A percentile compares a stretch with the other conserved stretches of the same genome.
These are phyloP conservation scores for Pteria penguin DNA, from an alignment of 2,888 invertebrate genomes.

Conservation along the genomic window DNA sequence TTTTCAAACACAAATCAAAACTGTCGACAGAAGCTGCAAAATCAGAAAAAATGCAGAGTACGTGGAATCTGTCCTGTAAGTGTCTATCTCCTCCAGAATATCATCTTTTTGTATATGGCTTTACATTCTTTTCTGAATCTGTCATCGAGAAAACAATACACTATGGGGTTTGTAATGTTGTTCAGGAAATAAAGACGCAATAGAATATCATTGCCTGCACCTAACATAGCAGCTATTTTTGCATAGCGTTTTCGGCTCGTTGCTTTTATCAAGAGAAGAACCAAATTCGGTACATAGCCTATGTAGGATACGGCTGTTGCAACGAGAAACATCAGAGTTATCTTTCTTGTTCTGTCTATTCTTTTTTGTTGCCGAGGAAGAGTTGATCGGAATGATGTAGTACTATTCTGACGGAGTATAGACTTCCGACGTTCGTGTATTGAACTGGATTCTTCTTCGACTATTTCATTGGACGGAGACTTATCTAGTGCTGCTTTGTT, in stretches of 20 bases:
- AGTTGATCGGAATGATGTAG: background rate
- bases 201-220: conserved; percentile 23
- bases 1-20: too few species aligned
- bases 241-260: conserved; percentile 16
- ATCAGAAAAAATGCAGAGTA: too few species aligned
- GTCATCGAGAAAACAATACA: conserved; percentile 41
- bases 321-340: conserved; percentile 42
- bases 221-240: background rate
- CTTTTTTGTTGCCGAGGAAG: background rate
- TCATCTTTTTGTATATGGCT: conserved; percentile 17
- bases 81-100: background rate
- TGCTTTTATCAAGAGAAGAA: conserved; percentile 33
- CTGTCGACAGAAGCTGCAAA: too few species aligned
- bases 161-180: conserved; percentile 41
- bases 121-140: conserved; percentile 36
- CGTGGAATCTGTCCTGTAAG: too few species aligned
- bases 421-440: background rate
- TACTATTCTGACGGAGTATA: background rate
- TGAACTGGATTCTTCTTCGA: background rate
- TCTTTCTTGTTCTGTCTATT: conserved; percentile 15
- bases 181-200: conserved; percentile 38
- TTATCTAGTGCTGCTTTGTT: background rate
- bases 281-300: conserved; percentile 30
- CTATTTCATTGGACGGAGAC: background rate
- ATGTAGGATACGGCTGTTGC: conserved; percentile 41